Percentiles rank a stretch among this genome's conserved stretches.
Evolutionary conservation across 2,113 vertebrate genomes (phyloP).

Genomic region (Zootoca vivipara): DNA sequence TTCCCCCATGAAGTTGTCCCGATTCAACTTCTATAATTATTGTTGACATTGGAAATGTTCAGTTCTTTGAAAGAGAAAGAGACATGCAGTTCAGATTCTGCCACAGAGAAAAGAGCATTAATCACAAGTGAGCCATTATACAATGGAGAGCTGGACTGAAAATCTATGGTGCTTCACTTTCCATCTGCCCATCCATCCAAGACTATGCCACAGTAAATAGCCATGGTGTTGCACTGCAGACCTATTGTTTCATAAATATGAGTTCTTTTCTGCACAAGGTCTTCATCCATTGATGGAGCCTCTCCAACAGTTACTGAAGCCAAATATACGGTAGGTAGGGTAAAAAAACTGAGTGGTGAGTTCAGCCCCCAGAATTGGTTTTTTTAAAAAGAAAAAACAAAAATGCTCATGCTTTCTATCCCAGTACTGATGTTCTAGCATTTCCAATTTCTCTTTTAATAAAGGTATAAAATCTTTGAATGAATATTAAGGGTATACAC

Average conservation of each 20-base stretch:
- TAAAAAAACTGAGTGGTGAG: background rate
- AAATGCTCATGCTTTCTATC: background rate
- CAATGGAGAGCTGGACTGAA: conserved; percentile 30
- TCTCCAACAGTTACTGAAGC: background rate
- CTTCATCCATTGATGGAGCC: background rate
- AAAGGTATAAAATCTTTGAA: background rate
- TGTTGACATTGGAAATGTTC: background rate
- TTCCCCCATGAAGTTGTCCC: background rate
- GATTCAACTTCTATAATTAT: background rate
- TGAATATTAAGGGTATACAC: background rate
- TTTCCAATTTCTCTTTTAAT: background rate
- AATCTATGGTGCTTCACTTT: conserved; percentile 1
- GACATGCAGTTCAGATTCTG: conserved; percentile 29
- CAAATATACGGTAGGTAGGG: background rate
- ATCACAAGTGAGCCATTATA: conserved; percentile 29
- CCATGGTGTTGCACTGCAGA: background rate
- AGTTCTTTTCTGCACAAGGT: background rate
- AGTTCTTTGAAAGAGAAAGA: background rate
- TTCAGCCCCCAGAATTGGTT: background rate
- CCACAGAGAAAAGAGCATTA: conserved; percentile 57
- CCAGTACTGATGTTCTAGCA: background rate
- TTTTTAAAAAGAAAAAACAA: background rate
- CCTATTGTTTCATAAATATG: background rate
- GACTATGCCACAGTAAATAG: background rate
- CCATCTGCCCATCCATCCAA: conserved; percentile 1